phyloP scores from a whole-genome alignment of 2,113 vertebrate genomes.

The Rynchops niger region DNA sequence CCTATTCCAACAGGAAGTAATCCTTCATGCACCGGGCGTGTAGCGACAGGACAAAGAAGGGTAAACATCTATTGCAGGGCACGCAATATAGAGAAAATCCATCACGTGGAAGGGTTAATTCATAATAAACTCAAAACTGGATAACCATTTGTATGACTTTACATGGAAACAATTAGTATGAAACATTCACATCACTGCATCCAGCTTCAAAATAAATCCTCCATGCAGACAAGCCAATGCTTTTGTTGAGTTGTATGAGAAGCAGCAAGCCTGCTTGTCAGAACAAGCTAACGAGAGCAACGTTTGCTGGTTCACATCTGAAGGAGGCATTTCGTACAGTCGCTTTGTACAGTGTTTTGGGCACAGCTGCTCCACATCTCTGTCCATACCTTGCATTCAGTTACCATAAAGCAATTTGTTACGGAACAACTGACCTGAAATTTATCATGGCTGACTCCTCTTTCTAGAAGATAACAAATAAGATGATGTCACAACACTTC shows the following conservation, averaged over 20 bases:
- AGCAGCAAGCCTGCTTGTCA: neutral
- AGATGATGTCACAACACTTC: neutral
- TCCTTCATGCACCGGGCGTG: fast-evolving
- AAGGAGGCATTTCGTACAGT: neutral
- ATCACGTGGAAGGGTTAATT: neutral
- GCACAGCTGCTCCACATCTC: neutral
- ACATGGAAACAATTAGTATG: neutral
- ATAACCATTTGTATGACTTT: neutral
- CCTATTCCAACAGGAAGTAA: neutral
- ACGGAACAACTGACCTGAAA: neutral
- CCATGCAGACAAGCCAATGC: neutral
- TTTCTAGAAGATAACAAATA: neutral
- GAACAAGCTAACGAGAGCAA: neutral
- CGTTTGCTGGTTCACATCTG: neutral
- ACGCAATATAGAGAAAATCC: neutral
- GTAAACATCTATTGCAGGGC: neutral
- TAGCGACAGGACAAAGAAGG: neutral
- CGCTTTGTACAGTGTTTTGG: neutral
- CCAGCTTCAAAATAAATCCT: neutral
- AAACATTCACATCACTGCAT: neutral
- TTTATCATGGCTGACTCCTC: neutral
- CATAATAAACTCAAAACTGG: neutral
- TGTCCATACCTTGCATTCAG: neutral
- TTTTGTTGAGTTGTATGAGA: neutral
- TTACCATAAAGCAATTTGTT: neutral